Base-by-base conservation (phyloP, 2,888 invertebrate genomes). In the Eristalis tenax region DNA sequence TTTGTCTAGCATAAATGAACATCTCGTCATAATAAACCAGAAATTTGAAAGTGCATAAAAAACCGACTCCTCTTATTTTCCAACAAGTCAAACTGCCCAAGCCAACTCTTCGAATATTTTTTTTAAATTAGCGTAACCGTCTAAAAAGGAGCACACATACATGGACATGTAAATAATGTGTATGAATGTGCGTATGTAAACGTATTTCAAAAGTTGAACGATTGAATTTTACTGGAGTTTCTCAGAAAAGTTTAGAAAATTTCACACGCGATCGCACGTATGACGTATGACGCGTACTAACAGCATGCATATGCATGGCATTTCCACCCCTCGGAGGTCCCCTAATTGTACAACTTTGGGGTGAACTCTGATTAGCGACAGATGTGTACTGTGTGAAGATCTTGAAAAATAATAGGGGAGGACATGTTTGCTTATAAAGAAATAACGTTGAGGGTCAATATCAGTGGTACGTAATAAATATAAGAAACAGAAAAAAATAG, bases 301-400 rank as follows among this genome's bases (percentile, higher is more conserved):
- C 50, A 18, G 6, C 18, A 50, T 50, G 50, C 50, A 50, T 50
- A 50, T 18, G 50, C 18, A 50, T 50, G 18, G 8, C 18, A 50
- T 50, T 50, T 50, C 50, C 50, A 50, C 50, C 50, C 50, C 8
- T 50, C 50, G 18, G 26, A 26, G 26, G 23, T 59, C 75, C 59
- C 61, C 23, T 63, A 57, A 63, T 71, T 84, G 61, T 65, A 56
- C 81, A 77, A 64, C 59, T 76, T 50, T 85, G 64, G 85, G 85
- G 85, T 81, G 85, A 85, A 81, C 77, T 77, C 81, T 81, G 76
- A 85, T 85, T 81, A 81, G 81, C 85, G 85, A 85, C 85, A 85
- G 85, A 85, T 85, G 85, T 85, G 76, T 73, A 50, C 65, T 68
- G 71, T 76, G 70, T 61, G 32, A 75, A 57, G 75, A 75, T 75